Conservation (phyloP, 2,113 vertebrate species). For the Ailuropoda melanoleuca region DNA sequence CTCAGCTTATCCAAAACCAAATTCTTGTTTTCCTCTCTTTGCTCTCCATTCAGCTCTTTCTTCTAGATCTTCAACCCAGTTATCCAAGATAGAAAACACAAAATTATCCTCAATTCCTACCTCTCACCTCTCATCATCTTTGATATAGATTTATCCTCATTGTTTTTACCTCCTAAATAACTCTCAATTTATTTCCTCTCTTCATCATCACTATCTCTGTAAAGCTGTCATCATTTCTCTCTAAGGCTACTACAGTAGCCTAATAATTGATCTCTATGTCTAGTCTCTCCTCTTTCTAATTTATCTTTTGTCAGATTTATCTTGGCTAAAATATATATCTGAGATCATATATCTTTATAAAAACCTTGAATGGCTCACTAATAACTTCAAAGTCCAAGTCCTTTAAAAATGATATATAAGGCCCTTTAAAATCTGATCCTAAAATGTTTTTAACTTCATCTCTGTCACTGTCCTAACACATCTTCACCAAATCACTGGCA, state of each 20-base stretch:
- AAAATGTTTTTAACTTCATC: constrained; percentile 3
- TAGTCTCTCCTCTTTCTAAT: constrained; percentile 5
- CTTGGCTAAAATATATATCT: constrained; percentile 35
- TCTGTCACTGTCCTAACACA: not conserved
- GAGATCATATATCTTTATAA: constrained; percentile 25
- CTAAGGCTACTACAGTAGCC: not conserved
- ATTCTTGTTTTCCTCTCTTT: not conserved
- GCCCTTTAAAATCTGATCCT: not conserved
- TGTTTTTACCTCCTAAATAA: not conserved
- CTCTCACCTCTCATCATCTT: not conserved
- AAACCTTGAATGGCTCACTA: constrained; percentile 23
- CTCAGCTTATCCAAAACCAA: not conserved
- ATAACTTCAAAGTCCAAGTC: constrained; percentile 31
- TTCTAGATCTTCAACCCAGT: not conserved
- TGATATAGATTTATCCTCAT: not conserved
- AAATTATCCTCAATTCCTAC: not conserved
- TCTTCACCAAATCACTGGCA: constrained; percentile 1
- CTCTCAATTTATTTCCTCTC: not conserved
- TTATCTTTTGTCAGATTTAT: constrained; percentile 43
- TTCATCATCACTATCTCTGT: constrained; percentile 9
- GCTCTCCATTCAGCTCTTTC: not conserved
- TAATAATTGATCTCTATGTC: not conserved
- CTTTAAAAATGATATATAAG: constrained; percentile 56
- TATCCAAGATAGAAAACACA: not conserved
- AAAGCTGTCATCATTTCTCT: not conserved